Evolutionary conservation across 2,888 invertebrate species (phyloP).

Genomic region (Erebia palarica): DNA sequence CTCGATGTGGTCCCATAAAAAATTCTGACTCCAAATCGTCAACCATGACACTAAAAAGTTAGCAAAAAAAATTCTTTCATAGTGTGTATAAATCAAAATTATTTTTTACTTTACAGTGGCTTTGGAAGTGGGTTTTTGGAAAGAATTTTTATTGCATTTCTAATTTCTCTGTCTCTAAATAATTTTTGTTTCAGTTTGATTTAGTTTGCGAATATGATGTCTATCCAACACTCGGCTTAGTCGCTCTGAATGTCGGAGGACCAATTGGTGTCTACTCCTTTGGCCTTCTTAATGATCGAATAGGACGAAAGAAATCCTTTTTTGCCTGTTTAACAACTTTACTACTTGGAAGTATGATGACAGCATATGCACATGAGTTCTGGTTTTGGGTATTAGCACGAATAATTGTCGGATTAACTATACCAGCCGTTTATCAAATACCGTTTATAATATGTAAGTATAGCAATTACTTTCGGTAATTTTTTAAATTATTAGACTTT

Average conservation of each 20-base stretch:
- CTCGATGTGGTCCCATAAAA: too few species aligned
- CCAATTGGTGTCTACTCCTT: slow-evolving; percentile 95
- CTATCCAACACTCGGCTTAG: slow-evolving; percentile 93
- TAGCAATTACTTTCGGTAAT: background rate
- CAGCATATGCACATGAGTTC: slow-evolving; percentile 89
- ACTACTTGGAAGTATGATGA: slow-evolving; percentile 89
- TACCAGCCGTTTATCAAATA: slow-evolving; percentile 96
- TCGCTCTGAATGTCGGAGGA: slow-evolving; percentile 93
- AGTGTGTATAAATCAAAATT: too few species aligned
- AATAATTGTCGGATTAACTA: slow-evolving; percentile 92
- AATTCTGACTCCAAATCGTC: too few species aligned
- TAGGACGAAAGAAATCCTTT: slow-evolving; percentile 92
- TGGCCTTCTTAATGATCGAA: slow-evolving; percentile 92
- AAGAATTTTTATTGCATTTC: too few species aligned
- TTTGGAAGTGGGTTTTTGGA: too few species aligned
- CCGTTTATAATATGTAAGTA: slow-evolving; percentile 96
- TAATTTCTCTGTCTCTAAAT: background rate
- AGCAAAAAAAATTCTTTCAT: too few species aligned
- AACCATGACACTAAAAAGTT: too few species aligned
- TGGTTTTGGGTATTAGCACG: slow-evolving; percentile 93
- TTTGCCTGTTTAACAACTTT: slow-evolving; percentile 93
- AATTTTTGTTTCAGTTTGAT: slow-evolving; percentile 86
- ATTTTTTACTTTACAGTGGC: too few species aligned
- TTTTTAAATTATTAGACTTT: too few species aligned
- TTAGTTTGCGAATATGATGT: slow-evolving; percentile 93